These are phyloP conservation scores for Nephrotoma flavescens DNA, from an alignment of 2,888 invertebrate species.

Conservation along the genomic window DNA sequence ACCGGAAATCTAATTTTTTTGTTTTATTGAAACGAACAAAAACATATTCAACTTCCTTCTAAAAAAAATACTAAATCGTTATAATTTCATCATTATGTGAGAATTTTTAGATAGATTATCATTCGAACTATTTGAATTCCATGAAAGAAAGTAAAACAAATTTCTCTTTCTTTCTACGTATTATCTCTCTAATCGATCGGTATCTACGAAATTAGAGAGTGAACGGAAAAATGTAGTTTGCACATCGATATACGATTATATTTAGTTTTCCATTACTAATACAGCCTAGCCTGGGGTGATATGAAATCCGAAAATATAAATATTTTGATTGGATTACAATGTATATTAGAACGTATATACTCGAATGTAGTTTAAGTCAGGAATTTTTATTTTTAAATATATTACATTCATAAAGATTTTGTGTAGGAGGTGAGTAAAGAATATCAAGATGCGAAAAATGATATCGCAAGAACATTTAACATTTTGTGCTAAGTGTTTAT, in stretches of 20 bases:
- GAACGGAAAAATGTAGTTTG: background rate
- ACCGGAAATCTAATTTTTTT: background rate
- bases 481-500: background rate
- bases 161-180: background rate
- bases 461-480: background rate
- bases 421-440: background rate
- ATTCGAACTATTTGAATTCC: background rate
- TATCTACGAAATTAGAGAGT: background rate
- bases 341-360: background rate
- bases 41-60: background rate
- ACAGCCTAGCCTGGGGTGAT: background rate
- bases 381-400: background rate
- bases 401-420: background rate
- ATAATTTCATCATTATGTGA: background rate
- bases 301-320: background rate
- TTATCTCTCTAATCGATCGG: background rate
- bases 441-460: background rate
- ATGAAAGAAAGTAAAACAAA: background rate
- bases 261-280: background rate
- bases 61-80: background rate
- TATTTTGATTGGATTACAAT: background rate
- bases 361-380: background rate
- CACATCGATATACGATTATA: background rate
- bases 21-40: background rate
- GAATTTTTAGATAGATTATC: background rate